Conservation (phyloP, 2,797 vertebrate genomes). For the Acanthiza pusilla region DNA sequence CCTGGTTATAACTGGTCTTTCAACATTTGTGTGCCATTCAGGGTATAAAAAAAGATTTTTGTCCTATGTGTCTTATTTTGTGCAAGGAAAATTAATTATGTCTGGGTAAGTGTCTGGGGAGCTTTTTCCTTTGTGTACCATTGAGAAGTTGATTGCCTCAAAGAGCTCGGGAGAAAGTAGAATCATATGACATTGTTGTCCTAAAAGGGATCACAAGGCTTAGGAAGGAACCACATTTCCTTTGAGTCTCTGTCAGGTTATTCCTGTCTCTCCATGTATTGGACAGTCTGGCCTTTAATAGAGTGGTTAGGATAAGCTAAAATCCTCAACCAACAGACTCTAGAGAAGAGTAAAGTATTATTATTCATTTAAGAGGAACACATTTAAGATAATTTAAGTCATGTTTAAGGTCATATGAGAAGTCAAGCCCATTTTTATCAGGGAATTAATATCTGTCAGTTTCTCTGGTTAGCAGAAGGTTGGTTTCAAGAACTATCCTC, state of each 20-base stretch:
- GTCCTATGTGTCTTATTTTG: neutral
- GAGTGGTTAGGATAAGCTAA: neutral
- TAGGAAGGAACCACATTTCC: neutral
- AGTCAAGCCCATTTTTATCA: conserved; percentile 39
- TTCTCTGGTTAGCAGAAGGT: conserved; percentile 25
- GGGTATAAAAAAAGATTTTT: neutral
- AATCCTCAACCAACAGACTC: neutral
- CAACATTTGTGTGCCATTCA: neutral
- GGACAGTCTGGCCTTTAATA: neutral
- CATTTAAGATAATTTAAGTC: conserved; percentile 25
- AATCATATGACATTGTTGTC: neutral
- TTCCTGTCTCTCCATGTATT: neutral
- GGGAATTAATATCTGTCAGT: conserved; percentile 33
- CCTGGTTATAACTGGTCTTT: neutral
- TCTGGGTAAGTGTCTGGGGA: neutral
- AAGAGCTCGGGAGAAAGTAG: neutral
- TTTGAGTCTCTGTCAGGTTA: neutral
- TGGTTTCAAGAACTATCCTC: neutral
- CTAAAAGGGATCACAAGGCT: neutral
- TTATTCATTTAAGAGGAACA: conserved; percentile 8
- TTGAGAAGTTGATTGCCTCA: neutral
- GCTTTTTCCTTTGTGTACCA: neutral
- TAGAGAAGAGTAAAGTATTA: neutral
- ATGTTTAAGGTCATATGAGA: conserved; percentile 30
- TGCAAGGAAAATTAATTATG: neutral